Conservation (phyloP, 2,888 invertebrate species). For the Drosophila longiperda region DNA sequence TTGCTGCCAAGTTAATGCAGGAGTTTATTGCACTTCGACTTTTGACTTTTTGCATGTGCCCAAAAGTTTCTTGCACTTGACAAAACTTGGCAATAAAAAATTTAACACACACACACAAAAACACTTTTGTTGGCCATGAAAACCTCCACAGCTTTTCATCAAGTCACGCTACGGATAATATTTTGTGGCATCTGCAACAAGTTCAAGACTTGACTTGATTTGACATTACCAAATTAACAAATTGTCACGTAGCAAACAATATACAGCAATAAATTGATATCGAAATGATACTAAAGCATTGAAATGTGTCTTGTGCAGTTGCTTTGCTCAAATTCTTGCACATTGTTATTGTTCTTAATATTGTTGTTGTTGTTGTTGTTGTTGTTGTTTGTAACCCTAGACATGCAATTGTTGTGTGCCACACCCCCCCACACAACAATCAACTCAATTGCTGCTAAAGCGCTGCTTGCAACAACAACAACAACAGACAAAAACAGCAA, state of each 20-base stretch:
- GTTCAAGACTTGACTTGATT: slow-evolving; percentile 6
- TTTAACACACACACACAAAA: slow-evolving; percentile 11
- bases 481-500: background rate
- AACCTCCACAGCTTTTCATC: slow-evolving; percentile 55
- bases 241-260: slow-evolving; percentile 77
- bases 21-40: slow-evolving; percentile 79
- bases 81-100: slow-evolving; percentile 24
- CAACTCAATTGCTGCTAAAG: slow-evolving; percentile 73
- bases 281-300: slow-evolving; percentile 15
- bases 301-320: slow-evolving; percentile 30
- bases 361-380: slow-evolving; percentile 12
- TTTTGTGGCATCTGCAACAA: slow-evolving; percentile 27
- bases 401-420: slow-evolving; percentile 54
- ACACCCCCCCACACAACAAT: slow-evolving; percentile 52
- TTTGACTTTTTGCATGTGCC: slow-evolving; percentile 62
- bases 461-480: slow-evolving; percentile 13
- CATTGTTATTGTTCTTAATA: slow-evolving; percentile 20
- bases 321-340: slow-evolving; percentile 11
- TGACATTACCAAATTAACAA: slow-evolving; percentile 69
- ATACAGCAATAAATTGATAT: slow-evolving; percentile 14
- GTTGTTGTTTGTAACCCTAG: slow-evolving; percentile 61
- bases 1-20: slow-evolving; percentile 34
- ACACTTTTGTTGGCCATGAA: slow-evolving; percentile 33
- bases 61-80: slow-evolving; percentile 64
- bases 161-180: slow-evolving; percentile 51